Conservation (phyloP, 2,113 vertebrate species). For the Athene noctua region DNA sequence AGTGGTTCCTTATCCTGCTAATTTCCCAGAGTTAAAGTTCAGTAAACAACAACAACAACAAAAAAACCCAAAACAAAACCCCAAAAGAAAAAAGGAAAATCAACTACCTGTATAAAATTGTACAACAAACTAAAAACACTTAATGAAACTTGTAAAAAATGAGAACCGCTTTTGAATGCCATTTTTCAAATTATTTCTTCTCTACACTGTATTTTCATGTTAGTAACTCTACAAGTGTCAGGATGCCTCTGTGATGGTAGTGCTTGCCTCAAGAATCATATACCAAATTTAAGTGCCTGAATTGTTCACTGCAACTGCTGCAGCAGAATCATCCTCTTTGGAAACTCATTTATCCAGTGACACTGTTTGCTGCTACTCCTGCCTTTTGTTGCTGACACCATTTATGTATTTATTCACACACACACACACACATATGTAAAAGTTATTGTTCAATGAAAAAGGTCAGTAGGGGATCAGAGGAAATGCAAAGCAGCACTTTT, state of each 20-base stretch:
- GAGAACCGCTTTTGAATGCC: background rate
- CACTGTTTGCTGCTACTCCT: background rate
- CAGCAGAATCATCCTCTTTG: background rate
- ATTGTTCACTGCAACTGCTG: background rate
- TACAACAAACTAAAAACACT: background rate
- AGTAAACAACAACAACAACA: background rate
- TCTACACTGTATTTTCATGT: background rate
- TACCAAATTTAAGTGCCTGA: fast-evolving
- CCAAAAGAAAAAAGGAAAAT: background rate
- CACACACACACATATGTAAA: background rate
- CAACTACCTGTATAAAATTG: background rate
- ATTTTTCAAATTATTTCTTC: background rate
- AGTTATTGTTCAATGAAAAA: background rate
- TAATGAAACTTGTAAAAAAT: background rate
- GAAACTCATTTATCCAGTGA: background rate
- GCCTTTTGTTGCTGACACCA: background rate
- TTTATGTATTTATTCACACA: background rate
- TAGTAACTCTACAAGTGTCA: background rate
- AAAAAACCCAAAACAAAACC: background rate
- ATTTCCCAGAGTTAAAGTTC: background rate
- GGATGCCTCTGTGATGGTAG: background rate
- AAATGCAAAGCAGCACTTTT: background rate
- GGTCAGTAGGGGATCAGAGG: background rate
- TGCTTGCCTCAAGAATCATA: background rate
- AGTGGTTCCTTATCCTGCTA: background rate